A percentile compares a stretch with the other conserved stretches of the same genome.
phyloP scores from a whole-genome alignment of 1,140 invertebrate genomes.

The Camponotus pennsylvanicus region DNA sequence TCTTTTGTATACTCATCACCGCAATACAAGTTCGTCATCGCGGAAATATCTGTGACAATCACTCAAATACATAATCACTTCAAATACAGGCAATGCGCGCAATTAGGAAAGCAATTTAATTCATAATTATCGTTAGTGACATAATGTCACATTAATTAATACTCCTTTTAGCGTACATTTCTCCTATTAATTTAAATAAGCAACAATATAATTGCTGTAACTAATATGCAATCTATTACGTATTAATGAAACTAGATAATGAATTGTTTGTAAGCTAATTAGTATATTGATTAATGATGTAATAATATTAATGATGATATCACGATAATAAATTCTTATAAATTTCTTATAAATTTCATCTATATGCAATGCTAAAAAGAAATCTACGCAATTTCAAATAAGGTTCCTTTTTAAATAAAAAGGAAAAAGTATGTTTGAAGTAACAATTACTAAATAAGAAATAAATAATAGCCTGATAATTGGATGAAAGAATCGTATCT shows the following conservation, averaged over 20 bases:
- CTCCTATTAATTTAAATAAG: not conserved
- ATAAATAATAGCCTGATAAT: no score
- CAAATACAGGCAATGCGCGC: not conserved
- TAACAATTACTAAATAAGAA: no score
- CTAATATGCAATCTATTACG: not conserved
- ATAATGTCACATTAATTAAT: not conserved
- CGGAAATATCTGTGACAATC: no score
- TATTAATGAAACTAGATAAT: not conserved
- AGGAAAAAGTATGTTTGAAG: no score
- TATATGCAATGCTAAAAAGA: no score
- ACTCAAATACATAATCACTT: not conserved
- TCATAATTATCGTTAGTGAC: not conserved
- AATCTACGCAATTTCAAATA: not conserved
- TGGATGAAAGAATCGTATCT: no score
- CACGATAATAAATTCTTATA: not conserved
- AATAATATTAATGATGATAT: not conserved
- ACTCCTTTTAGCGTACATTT: not conserved
- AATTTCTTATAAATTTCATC: constrained; percentile 2
- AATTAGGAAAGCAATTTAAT: constrained; percentile 22
- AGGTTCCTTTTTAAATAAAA: no score
- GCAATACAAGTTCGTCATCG: not conserved
- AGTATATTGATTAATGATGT: not conserved
- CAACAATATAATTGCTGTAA: not conserved
- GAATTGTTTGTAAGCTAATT: not conserved
- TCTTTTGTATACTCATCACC: no score